Evolutionary conservation across 1,140 invertebrate species (phyloP), one percentile per base, ranked within the genome.

Genomic region (Whitmania pigra): DNA sequence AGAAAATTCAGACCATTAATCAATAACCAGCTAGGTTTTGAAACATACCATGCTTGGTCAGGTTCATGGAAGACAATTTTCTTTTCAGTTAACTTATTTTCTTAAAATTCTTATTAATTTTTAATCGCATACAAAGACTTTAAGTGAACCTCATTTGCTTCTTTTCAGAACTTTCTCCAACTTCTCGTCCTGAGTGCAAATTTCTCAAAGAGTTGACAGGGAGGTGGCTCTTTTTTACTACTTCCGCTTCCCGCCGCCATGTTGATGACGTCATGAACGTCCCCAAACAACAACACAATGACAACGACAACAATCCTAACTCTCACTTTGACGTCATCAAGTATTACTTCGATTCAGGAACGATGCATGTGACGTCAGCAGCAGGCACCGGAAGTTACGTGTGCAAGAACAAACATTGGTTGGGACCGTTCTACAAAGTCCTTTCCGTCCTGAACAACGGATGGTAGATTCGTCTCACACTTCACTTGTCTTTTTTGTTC

Each of bases 391-490:
- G 73, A 27, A 72, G 31, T 55, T 72, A 66, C 73, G 67, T 74
- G 13, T 74, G 73, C 67, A 74, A 74, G 70, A 69, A 71, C 53
- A 74, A 74, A 72, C 73, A 74, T 54, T 74, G 73, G 73, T 22
- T 54, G 0, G 22, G 43, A 27, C 27, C 73, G 22, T 54, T 72
- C 63, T 74, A 74, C 63, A 74, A 74, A 63, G 53, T 72, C 57
- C n/a, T 74, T 22, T 72, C 70, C 27, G 31, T 68, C 6, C 72
- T 53, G 25, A 55, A 53, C 25, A 74, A 74, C 54, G 73, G 73
- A 72, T 74, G 73, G 73, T 74, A 68, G 29, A 69, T 66, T 63
- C 13, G 43, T 49, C 15, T 17, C 9, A 49, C 43, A 49, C 9
- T 1, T 49, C 9, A 11, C 43, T 49, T 49, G 11, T 49, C 15